phyloP scores from a whole-genome alignment of 53 echinoderm and acorn worm species.

The Antedon mediterranea region DNA sequence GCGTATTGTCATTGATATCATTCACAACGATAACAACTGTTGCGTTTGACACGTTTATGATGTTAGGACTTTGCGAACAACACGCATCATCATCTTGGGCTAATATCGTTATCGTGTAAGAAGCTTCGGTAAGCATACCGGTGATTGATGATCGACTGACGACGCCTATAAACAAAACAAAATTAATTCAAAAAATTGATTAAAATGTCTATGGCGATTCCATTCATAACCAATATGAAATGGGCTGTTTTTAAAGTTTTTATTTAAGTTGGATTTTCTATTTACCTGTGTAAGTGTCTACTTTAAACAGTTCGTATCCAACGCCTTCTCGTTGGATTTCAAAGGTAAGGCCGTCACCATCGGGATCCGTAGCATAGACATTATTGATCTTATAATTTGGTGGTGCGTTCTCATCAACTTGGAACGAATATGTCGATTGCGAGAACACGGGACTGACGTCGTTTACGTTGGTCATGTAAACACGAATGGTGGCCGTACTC shows the following conservation, averaged over 20 bases:
- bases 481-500: conserved; percentile 24
- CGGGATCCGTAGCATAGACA: conserved; percentile 81
- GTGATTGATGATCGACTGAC: conserved; percentile 13
- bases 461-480: conserved; percentile 27
- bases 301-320: conserved; percentile 3
- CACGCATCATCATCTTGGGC: conserved; percentile 30
- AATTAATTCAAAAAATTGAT: neutral
- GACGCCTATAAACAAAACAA: conserved; percentile 29
- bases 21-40: conserved; percentile 44
- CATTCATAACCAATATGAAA: neutral
- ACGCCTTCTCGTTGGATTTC: conserved; percentile 9
- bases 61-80: neutral
- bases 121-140: conserved; percentile 25
- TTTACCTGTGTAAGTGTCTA: conserved; percentile 18
- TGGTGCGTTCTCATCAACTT: conserved; percentile 62
- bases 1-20: conserved; percentile 86
- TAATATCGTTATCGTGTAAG: conserved; percentile 39
- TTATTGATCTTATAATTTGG: conserved; percentile 53
- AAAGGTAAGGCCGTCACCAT: conserved; percentile 30
- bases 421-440: conserved; percentile 37
- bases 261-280: neutral
- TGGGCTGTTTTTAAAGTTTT: neutral
- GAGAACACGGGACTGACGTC: conserved; percentile 59
- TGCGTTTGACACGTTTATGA: conserved; percentile 6
- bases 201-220: neutral